Evolutionary conservation across 1,140 invertebrate genomes (phyloP).

Genomic region (Aphis gossypii): DNA sequence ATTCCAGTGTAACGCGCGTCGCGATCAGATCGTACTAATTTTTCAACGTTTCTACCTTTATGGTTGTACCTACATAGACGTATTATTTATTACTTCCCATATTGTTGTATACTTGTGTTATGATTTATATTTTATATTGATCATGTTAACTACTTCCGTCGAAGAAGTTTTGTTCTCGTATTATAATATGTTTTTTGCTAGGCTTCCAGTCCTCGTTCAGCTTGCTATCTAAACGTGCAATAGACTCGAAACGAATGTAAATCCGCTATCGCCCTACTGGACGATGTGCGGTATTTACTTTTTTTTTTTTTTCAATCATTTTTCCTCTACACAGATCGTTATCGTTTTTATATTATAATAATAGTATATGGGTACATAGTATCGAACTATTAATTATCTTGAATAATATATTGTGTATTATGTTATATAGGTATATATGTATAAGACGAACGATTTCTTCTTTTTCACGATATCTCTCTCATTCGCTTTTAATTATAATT

Average conservation of each 20-base stretch:
- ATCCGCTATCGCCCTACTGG: neutral
- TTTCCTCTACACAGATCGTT: slow-evolving; percentile 16
- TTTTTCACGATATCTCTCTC: neutral
- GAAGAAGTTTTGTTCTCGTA: neutral
- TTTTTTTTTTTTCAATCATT: neutral
- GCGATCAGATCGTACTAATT: no score
- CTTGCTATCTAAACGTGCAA: neutral
- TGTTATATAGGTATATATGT: neutral
- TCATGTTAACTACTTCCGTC: neutral
- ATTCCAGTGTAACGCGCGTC: no score
- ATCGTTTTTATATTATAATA: slow-evolving; percentile 30
- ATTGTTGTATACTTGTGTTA: neutral
- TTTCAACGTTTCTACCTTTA: no score
- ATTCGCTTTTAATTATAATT: neutral
- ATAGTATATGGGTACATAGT: neutral
- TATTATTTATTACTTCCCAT: neutral
- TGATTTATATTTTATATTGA: neutral
- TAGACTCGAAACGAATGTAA: neutral
- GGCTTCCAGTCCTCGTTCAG: neutral
- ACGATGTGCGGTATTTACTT: no score
- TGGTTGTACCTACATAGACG: no score
- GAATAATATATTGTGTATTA: neutral
- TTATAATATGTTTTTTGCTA: neutral
- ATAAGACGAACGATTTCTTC: neutral
- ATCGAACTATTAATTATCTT: slow-evolving; percentile 45